Base-by-base conservation (phyloP, 2,113 vertebrate species). In the Podarcis muralis region DNA sequence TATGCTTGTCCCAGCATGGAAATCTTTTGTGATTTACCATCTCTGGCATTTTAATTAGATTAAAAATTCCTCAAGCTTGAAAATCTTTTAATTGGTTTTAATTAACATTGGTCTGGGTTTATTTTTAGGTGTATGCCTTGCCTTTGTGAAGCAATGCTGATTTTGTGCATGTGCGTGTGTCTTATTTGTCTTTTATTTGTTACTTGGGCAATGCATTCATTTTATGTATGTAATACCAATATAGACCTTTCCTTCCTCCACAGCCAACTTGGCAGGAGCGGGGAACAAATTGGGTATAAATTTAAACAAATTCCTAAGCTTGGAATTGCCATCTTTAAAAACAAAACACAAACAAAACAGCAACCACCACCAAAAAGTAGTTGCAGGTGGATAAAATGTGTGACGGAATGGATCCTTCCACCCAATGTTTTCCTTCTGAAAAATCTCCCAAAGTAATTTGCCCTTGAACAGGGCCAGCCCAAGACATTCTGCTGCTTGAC, bases 61-160 rank as follows among this genome's bases (percentile, higher is more conserved):
- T 84, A 82, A 90, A 80, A 90, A 84, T 37, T 80, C 83, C 66
- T 91, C 71, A 88, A 86, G 87, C 53, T 13, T 86, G 15, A 87
- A 57, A 62, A 85, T 77, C 15, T 88, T 2, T 0, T 86, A 88
- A 82, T 16, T 85, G 65, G 88, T 40, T 75, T 92, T 87, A 91
- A 80, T 40, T 86, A 92, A 53, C 4, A n/a, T 43, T 82, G 3
- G 59, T 84, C 68, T 16, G 84, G 76, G 68, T 74, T 20, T 82
- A 88, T 30, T 85, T 71, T 86, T 84, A 82, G 5, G 2, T 81
- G n/a, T 71, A 40, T 22, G 66, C 81, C 32, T 81, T 8, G 48
- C 7, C 86, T 75, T 83, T 23, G 5, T 43, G 77, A 88, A 30
- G 3, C 12, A 74, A 43, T 20, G 62, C 20, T 37, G 72, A 37